These are phyloP conservation scores for Lutjanus argentimaculatus DNA, from an alignment of 2,797 vertebrate species.

Conservation along the genomic window DNA sequence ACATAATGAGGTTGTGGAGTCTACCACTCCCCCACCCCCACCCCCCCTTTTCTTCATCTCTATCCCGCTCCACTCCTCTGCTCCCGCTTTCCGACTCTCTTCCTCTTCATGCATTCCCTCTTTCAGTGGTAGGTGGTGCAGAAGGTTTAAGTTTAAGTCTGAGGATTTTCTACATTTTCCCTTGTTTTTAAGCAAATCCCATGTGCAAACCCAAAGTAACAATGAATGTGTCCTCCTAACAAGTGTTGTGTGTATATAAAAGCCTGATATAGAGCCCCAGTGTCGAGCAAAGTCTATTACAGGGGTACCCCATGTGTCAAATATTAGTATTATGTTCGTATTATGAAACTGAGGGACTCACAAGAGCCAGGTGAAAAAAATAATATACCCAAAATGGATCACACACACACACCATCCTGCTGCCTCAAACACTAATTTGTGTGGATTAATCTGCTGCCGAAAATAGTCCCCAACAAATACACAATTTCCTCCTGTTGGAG, in stretches of 20 bases:
- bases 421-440: no score
- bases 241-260: neutral
- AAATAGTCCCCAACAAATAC: neutral
- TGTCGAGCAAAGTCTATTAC: neutral
- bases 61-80: constrained; percentile 28
- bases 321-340: neutral
- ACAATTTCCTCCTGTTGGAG: neutral
- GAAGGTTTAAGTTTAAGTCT: neutral
- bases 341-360: neutral
- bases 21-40: constrained; percentile 46
- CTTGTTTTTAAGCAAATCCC: neutral
- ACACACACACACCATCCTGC: no score
- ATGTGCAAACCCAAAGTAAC: no score
- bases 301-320: neutral
- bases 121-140: constrained; percentile 10
- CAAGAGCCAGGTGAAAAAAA: no score
- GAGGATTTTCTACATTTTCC: neutral
- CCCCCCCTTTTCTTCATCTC: constrained; percentile 47
- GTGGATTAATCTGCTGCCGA: neutral
- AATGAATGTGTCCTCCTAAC: neutral
- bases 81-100: constrained; percentile 12
- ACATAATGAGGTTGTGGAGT: constrained; percentile 86
- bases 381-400: no score
- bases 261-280: neutral
- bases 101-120: constrained; percentile 19